phyloP scores from a whole-genome alignment of 2,888 invertebrate genomes.

The Melikaiella ostensackeni region DNA sequence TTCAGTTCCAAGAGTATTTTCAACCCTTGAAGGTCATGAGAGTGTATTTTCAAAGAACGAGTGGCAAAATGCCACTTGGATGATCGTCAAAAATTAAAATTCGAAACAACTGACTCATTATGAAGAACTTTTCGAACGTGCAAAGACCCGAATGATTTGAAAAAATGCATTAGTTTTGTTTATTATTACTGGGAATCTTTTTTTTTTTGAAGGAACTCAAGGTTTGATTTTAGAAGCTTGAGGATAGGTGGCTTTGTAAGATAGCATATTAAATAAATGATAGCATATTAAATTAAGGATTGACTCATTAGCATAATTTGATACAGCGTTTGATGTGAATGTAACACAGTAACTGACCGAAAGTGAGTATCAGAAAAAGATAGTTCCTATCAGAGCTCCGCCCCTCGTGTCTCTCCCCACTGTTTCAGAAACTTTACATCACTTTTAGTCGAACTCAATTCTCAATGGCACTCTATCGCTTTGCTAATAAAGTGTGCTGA shows the following conservation, averaged over 20 bases:
- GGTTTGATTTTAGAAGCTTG: neutral
- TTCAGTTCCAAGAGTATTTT: neutral
- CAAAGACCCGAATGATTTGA: neutral
- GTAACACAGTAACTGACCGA: constrained; percentile 56
- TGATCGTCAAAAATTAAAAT: constrained; percentile 54
- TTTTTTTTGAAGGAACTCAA: neutral
- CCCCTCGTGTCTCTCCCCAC: constrained; percentile 69
- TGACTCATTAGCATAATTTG: constrained; percentile 21
- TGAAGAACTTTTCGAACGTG: neutral
- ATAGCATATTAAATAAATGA: too few relatives aligned
- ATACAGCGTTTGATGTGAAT: constrained; percentile 41
- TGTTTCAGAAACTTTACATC: constrained; percentile 58
- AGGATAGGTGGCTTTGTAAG: neutral
- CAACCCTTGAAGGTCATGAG: neutral
- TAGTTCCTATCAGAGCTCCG: constrained; percentile 74
- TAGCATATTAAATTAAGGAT: neutral
- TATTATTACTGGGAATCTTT: neutral
- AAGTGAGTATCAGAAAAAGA: constrained; percentile 59
- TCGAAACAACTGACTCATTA: constrained; percentile 10
- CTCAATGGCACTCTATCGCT: constrained; percentile 67
- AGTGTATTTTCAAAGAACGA: constrained; percentile 42
- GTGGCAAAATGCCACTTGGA: constrained; percentile 69
- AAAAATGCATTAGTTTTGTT: neutral
- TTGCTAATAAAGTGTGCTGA: constrained; percentile 47
- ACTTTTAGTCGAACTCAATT: constrained; percentile 50